A percentile compares a stretch with the other conserved stretches of the same genome.
Evolutionary conservation across 2,888 invertebrate species (phyloP).

Genomic region (Megastigmus dorsalis): DNA sequence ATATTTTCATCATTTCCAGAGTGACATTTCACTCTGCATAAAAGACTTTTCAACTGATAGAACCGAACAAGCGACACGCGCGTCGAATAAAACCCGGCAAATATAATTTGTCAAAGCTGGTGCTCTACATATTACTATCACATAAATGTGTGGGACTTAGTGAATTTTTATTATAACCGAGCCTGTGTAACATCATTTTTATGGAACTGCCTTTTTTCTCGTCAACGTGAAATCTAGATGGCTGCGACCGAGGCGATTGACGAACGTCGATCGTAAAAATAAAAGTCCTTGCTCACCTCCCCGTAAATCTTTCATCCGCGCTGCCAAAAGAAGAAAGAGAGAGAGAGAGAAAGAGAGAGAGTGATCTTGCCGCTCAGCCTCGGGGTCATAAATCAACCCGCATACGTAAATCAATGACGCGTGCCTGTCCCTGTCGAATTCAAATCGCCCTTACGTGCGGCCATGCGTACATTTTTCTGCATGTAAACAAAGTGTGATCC

Average conservation of each 20-base stretch:
- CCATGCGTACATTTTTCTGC: conserved; percentile 10
- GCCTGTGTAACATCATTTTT: too few species aligned
- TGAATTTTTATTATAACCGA: too few species aligned
- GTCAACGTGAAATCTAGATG: background rate
- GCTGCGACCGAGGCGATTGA: conserved; percentile 11
- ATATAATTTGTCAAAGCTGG: too few species aligned
- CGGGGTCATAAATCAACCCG: conserved; percentile 20
- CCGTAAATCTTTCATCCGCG: conserved; percentile 20
- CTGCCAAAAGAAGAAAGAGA: background rate
- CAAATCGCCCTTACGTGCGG: background rate
- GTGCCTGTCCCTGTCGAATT: conserved; percentile 1
- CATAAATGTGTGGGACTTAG: too few species aligned
- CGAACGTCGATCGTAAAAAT: conserved; percentile 31
- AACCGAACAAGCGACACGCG: too few species aligned
- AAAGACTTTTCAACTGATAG: too few species aligned
- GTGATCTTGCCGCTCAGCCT: background rate
- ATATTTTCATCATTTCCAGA: too few species aligned
- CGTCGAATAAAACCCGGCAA: too few species aligned
- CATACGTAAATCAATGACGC: conserved; percentile 31
- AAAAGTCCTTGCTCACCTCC: background rate
- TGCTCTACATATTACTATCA: too few species aligned
- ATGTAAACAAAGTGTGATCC: conserved; percentile 10
- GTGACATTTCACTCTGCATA: too few species aligned
- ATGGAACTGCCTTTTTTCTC: too few species aligned
- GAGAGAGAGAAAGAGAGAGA: background rate